These are phyloP conservation scores for Typhlichthys subterraneus DNA, from an alignment of 2,797 vertebrate genomes.

Conservation along the genomic window DNA sequence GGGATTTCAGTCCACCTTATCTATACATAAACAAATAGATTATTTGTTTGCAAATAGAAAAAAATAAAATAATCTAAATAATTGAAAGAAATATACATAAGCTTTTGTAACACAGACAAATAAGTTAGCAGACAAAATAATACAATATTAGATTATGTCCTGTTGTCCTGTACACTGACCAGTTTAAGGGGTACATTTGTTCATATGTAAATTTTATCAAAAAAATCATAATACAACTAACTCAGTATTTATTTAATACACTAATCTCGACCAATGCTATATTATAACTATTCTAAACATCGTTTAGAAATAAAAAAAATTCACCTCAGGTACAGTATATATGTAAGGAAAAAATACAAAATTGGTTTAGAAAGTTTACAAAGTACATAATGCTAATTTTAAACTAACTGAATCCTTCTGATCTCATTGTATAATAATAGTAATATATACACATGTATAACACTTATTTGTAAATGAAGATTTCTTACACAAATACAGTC, in stretches of 20 bases:
- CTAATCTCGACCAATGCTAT: conserved; percentile 12
- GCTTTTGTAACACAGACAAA: conserved; percentile 17
- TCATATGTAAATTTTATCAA: conserved; percentile 57
- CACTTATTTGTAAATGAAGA: conserved; percentile 35
- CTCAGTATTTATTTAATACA: conserved; percentile 16
- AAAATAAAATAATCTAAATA: conserved; percentile 57
- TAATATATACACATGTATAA: conserved; percentile 28
- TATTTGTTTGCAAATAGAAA: conserved; percentile 52
- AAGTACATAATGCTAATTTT: conserved; percentile 55
- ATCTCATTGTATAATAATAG: conserved; percentile 6
- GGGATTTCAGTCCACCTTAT: conserved; percentile 36
- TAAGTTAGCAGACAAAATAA: conserved; percentile 16
- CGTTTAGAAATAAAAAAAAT: conserved; percentile 59
- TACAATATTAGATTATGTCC: conserved; percentile 20
- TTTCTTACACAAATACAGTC: not conserved
- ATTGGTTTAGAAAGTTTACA: conserved; percentile 68
- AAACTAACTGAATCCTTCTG: conserved; percentile 38
- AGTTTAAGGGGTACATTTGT: conserved; percentile 30
- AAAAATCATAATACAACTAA: conserved; percentile 41
- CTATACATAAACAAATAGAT: conserved; percentile 33
- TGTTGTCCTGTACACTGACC: conserved; percentile 9
- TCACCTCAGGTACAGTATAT: conserved; percentile 42
- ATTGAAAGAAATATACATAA: conserved; percentile 35
- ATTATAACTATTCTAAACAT: conserved; percentile 38
- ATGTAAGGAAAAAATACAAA: conserved; percentile 68